Evolutionary conservation across 2,113 vertebrate genomes (phyloP), one percentile per base, ranked within the genome.

Genomic region (Nothoprocta perdicaria): DNA sequence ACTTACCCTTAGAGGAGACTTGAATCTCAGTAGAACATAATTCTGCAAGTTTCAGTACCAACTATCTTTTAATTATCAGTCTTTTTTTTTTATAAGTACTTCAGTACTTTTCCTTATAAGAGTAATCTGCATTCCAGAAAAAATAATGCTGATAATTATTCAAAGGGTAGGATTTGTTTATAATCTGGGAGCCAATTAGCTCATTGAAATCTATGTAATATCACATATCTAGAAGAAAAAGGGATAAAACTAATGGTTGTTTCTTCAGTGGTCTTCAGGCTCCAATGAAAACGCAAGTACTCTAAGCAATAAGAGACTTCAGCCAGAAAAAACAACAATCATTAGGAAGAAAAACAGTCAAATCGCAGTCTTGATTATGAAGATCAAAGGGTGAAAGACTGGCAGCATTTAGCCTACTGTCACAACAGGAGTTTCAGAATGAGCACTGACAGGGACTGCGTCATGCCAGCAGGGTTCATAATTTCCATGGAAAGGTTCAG

Each of bases 261-360:
- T 73, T 18, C 78, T 89, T 53, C 3, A 26, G 60, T 5, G 55
- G 41, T n/a, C 84, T 90, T 38, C 60, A 77, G 71, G 4, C 29
- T 93, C 41, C 88, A 69, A 89, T 79, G 84, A 84, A 86, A 96
- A 84, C 67, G 46, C 81, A 92, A 81, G 50, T 75, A 67, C 23
- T 27, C 71, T 77, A 62, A 93, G 90, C 50, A 66, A 82, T 41
- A 11, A 35, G 60, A 48, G 24, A 71, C 26, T 92, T 93, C 81
- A 52, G 53, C 35, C 65, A 57, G 33, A 15, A 75, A 82, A 74
- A 66, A 38, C 53, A 84, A 27, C 23, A 38, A 55, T 35, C 31
- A 13, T 2, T 63, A 81, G 55, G 35, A 72, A 84, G 84, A 90
- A 86, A 90, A 89, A 38, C 89, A 89, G 86, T 55, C 72, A 89